Conservation (phyloP, 2,113 vertebrate genomes). For the Arothron firmamentum region DNA sequence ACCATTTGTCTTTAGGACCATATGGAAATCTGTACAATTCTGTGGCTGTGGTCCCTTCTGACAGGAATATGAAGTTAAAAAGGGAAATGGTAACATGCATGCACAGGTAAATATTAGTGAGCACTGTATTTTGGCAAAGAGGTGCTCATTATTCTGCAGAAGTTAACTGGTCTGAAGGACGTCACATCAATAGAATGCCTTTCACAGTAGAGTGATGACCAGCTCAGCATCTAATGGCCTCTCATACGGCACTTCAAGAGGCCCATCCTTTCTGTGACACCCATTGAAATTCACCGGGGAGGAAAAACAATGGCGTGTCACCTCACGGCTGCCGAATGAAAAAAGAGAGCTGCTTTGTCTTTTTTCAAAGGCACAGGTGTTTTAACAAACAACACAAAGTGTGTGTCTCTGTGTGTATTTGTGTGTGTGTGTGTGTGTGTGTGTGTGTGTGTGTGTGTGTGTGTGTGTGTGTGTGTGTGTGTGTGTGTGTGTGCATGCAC, state of each 20-base stretch:
- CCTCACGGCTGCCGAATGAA: conserved; percentile 61
- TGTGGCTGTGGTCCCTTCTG: too few relatives aligned
- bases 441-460: not conserved
- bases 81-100: not conserved
- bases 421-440: not conserved
- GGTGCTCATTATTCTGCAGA: conserved; percentile 8
- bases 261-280: conserved; percentile 45
- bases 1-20: too few relatives aligned
- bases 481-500: conserved; percentile 12
- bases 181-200: conserved; percentile 30
- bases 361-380: conserved; percentile 70
- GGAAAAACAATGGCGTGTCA: conserved; percentile 65
- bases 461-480: conserved; percentile 4
- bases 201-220: conserved; percentile 51
- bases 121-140: too few relatives aligned
- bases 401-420: conserved; percentile 6
- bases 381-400: conserved; percentile 66
- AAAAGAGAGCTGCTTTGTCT: conserved; percentile 59
- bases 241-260: conserved; percentile 53
- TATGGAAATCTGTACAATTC: too few relatives aligned
- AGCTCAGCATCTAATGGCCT: conserved; percentile 45
- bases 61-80: not conserved
- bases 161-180: conserved; percentile 47
- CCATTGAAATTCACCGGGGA: conserved; percentile 63
- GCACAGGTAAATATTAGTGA: too few relatives aligned